These are phyloP conservation scores for Metaphire vulgaris DNA, from an alignment of 1,140 invertebrate species.

Conservation along the genomic window DNA sequence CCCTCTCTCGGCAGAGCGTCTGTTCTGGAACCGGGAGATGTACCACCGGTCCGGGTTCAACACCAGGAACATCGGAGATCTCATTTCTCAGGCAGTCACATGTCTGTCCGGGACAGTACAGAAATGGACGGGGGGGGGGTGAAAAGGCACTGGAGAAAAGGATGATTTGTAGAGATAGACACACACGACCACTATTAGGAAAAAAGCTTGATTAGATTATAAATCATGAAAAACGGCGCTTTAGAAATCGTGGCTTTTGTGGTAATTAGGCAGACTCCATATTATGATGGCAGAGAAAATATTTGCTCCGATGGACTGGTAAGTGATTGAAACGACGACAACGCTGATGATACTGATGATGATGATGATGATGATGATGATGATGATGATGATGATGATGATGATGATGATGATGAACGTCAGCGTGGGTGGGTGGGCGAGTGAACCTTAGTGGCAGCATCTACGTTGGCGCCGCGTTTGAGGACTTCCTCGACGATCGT, in stretches of 20 bases:
- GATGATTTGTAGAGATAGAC: background rate
- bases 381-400: conserved; percentile 6
- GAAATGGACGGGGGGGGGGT: no score
- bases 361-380: conserved; percentile 8
- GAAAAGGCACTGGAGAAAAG: no score
- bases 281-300: background rate
- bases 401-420: background rate
- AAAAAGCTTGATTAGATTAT: background rate
- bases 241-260: background rate
- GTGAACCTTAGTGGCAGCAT: conserved; percentile 52
- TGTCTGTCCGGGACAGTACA: background rate
- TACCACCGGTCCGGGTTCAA: no score
- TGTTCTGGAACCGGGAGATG: no score
- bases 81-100: no score
- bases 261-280: background rate
- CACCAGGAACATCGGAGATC: no score
- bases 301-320: background rate
- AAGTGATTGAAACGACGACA: conserved; percentile 1
- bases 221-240: background rate
- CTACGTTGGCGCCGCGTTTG: conserved; percentile 82
- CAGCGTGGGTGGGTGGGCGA: background rate
- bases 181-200: background rate
- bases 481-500: conserved; percentile 84
- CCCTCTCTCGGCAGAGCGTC: no score
- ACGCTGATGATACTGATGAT: conserved; percentile 14